Conservation (phyloP, 2,888 invertebrate species). For the Adelphocoris suturalis region DNA sequence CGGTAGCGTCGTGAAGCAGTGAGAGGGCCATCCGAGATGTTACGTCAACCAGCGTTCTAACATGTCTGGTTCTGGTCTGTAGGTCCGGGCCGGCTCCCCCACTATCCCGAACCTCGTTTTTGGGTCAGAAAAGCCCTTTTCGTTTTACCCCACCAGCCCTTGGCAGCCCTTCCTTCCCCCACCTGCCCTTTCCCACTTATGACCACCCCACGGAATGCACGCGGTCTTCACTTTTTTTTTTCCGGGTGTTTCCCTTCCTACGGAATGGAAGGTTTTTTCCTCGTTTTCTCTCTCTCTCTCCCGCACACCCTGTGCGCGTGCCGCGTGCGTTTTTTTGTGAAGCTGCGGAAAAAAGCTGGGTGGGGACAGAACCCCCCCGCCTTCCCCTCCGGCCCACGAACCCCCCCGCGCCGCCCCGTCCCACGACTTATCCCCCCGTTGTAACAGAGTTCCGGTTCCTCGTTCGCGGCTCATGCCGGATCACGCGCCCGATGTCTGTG, state of each 20-base stretch:
- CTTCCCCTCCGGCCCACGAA: not conserved
- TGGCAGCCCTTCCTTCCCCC: slow-evolving; percentile 13
- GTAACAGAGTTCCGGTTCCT: slow-evolving; percentile 61
- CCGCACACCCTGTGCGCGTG: slow-evolving; percentile 47
- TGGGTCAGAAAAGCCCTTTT: slow-evolving; percentile 68
- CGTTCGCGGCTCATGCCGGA: slow-evolving; percentile 53
- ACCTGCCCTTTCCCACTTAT: slow-evolving; percentile 59
- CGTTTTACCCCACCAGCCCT: slow-evolving; percentile 43
- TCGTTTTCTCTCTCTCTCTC: slow-evolving; percentile 49
- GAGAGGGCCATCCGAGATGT: slow-evolving; percentile 68
- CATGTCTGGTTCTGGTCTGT: slow-evolving; percentile 43
- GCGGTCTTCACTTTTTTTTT: slow-evolving; percentile 59
- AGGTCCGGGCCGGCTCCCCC: slow-evolving; percentile 45
- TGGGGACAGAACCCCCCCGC: not conserved
- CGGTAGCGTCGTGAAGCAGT: slow-evolving; percentile 67
- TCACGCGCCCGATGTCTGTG: slow-evolving; percentile 63
- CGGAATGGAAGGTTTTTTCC: slow-evolving; percentile 47
- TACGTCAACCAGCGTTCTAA: slow-evolving; percentile 66
- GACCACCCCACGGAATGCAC: slow-evolving; percentile 56
- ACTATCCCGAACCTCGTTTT: slow-evolving; percentile 63
- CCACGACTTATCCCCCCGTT: not conserved
- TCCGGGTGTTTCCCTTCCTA: slow-evolving; percentile 29
- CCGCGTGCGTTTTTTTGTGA: slow-evolving; percentile 58
- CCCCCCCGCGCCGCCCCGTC: too few species aligned
- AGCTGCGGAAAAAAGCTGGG: slow-evolving; percentile 55